Percentiles rank a stretch among this genome's conserved stretches.
These are phyloP conservation scores for Xyrauchen texanus DNA, from an alignment of 2,113 vertebrate genomes.

Conservation along the genomic window DNA sequence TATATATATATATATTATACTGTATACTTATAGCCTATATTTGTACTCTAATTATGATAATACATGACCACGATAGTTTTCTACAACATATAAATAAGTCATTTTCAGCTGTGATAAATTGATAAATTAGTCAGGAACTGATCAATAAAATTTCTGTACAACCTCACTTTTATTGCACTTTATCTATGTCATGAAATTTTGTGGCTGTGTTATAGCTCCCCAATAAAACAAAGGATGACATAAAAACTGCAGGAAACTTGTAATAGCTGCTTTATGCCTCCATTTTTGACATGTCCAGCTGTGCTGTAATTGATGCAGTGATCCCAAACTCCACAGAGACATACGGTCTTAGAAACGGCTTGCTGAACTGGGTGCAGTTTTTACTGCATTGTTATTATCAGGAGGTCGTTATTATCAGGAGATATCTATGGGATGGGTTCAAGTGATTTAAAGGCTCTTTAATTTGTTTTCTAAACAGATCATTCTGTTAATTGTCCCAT, in stretches of 20 bases:
- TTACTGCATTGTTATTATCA: background rate
- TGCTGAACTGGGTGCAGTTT: background rate
- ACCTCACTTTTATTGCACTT: background rate
- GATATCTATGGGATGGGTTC: background rate
- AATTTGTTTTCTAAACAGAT: background rate
- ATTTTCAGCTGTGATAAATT: background rate
- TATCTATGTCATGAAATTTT: constrained; percentile 9
- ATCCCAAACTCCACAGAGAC: constrained; percentile 33
- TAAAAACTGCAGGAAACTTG: constrained; percentile 33
- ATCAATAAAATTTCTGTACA: background rate
- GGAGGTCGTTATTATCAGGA: constrained; percentile 1
- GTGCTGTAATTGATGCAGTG: constrained; percentile 40
- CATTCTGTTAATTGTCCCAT: background rate
- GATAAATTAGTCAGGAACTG: background rate
- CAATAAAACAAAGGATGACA: constrained; percentile 38
- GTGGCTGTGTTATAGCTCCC: constrained; percentile 2
- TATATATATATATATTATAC: too few species aligned
- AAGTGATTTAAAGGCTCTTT: background rate
- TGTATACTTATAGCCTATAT: too few species aligned
- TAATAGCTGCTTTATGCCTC: constrained; percentile 32
- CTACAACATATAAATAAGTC: background rate
- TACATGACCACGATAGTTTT: too few species aligned
- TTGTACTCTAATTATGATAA: too few species aligned
- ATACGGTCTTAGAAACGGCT: constrained; percentile 1
- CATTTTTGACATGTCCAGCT: constrained; percentile 35